phyloP scores from a whole-genome alignment of 2,797 vertebrate species.

The Poecilia gillii region DNA sequence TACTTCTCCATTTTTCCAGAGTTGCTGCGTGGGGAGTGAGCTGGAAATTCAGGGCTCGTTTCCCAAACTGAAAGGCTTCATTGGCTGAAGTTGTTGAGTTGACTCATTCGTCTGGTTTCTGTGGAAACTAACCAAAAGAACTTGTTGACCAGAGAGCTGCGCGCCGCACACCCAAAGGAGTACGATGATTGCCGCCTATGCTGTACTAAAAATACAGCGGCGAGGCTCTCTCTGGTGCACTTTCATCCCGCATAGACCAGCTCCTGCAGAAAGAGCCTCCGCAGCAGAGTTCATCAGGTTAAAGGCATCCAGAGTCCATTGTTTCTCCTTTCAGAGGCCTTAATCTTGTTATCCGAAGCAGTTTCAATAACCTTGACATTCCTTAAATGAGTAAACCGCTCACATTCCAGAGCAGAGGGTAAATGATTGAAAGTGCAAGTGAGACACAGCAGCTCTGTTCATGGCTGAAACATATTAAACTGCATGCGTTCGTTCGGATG shows the following conservation, averaged over 20 bases:
- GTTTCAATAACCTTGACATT: slow-evolving; percentile 53
- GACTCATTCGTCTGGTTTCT: slow-evolving; percentile 75
- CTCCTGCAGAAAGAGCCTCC: neutral
- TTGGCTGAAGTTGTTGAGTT: slow-evolving; percentile 51
- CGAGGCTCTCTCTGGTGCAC: slow-evolving; percentile 5
- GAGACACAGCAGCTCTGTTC: slow-evolving; percentile 1
- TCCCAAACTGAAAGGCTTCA: slow-evolving; percentile 43
- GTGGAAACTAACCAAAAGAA: slow-evolving; percentile 67
- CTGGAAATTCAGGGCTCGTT: slow-evolving; percentile 36
- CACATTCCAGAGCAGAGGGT: slow-evolving; percentile 48
- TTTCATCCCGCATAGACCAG: slow-evolving; percentile 18
- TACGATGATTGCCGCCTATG: slow-evolving; percentile 53
- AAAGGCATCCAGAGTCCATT: neutral
- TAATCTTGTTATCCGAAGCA: slow-evolving; percentile 10
- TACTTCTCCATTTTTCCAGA: slow-evolving; percentile 64
- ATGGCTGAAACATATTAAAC: neutral
- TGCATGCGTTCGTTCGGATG: neutral
- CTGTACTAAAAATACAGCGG: slow-evolving; percentile 64
- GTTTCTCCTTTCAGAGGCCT: neutral
- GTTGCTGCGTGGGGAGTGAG: slow-evolving; percentile 11
- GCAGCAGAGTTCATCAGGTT: slow-evolving; percentile 20
- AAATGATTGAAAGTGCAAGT: slow-evolving; percentile 36
- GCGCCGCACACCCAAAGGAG: slow-evolving; percentile 43
- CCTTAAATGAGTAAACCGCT: slow-evolving; percentile 59
- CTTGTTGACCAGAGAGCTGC: slow-evolving; percentile 54